Base-by-base conservation (phyloP, 2,113 vertebrate species). In the Stegastes partitus region DNA sequence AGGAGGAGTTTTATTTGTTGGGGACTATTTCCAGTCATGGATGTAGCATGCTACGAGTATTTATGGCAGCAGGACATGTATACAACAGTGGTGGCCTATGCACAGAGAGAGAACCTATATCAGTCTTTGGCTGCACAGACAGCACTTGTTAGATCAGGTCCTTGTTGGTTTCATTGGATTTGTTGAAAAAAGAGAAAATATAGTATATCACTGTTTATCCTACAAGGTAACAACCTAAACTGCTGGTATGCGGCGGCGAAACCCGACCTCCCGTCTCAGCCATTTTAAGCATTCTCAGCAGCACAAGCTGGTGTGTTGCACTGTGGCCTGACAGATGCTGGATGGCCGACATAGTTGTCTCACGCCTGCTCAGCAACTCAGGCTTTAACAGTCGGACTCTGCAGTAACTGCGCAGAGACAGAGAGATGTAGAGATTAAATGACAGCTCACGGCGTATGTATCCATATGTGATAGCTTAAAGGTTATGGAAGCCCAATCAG, bases 281-380 rank as follows among this genome's bases (percentile, higher is more conserved):
- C 21, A 28, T 58, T 86, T 86, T 53, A 61, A 73, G 82, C 63
- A 31, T 26, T 28, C 55, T 72, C 45, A 76, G 66, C 58, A 68
- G 62, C 55, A 83, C 72, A 22, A 62, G 69, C 45, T 67, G 47
- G 37, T 56, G 34, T 54, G 62, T 45, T 67, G 55, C 68, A 23
- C 68, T 42, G 61, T 34, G 65, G 5, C n/a, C 68, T 56, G 78
- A 84, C 90, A 86, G 74, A 89, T 88, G 86, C 58, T 78, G 83
- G 69, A 90, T 74, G 11, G 65, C 75, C 69, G 58, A 84, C 86
- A 89, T 89, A 86, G 45, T 62, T 89, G 81, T 76, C 47, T 58
- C 62, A n/a, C 37, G 75, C 82, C 74, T 79, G 79, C 63, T 84
- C 85, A 82, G 80, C 51, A 26, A 66, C 55, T 72, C 42, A 25